Evolutionary conservation across 2,888 invertebrate genomes (phyloP), one percentile per base, ranked within the genome.

Genomic region (Netelia inedita): DNA sequence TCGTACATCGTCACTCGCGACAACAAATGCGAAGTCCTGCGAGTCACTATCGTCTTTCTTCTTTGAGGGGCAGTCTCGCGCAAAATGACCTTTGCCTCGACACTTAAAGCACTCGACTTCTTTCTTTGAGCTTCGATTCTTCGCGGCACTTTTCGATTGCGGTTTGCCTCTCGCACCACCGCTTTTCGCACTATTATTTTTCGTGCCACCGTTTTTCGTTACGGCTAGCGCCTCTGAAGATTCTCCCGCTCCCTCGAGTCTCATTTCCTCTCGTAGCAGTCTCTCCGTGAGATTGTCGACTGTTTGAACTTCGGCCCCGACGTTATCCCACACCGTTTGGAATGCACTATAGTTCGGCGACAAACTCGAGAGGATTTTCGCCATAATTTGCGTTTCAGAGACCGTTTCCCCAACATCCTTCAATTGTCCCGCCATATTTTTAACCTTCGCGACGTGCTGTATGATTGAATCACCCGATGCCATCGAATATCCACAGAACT

Each of bases 101-200:
- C 74, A 81, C 46, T 41, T 61, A 11, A 11, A 81, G 14, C 81
- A 81, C n/a, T 2, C 28, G 11, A 79, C 50, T 8, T 71, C 41
- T 19, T 68, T 19, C 8, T 28, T 28, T 9, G 43, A 14, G 16
- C 3, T 14, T 14, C n/a, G 59, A 55, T 66, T 73, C 11, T 72
- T 80, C 61, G 35, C 11, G n/a, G n/a, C 19, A 35, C 19, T 11
- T 35, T 19, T 14, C 11, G 23, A 53, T 61, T 73, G 14, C 19
- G n/a, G 16, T 55, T 55, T 19, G 16, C 16, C 35, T 71, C 72
- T 61, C 6, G 53, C 46, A 1, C 11, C 53, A 9, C 19, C 11
- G 8, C 41, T 72, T 35, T 55, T 75, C 75, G 16, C 16, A 0
- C 41, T 55, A 1, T 3, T 28, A 6, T 53, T 46, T 71, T 76